These are phyloP conservation scores for Trachythela sp. DNA, from an alignment of 64 coral and sea anemone species.

Conservation along the genomic window DNA sequence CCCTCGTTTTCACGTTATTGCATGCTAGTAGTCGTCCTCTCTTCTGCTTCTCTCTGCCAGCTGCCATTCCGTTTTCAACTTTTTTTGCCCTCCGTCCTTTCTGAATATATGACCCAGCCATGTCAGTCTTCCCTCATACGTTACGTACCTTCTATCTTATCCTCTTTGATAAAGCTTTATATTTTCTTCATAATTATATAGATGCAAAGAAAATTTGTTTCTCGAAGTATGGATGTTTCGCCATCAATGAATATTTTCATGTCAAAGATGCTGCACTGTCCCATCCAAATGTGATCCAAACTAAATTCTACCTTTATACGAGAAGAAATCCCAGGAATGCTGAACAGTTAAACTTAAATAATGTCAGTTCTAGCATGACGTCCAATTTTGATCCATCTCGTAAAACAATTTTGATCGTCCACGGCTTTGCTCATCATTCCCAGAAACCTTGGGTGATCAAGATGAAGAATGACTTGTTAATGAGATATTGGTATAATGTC, in stretches of 20 bases:
- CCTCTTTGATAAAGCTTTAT: too few species aligned
- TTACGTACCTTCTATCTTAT: too few species aligned
- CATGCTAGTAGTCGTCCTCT: too few species aligned
- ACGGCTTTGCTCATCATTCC: slow-evolving; percentile 17
- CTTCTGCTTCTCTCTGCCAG: too few species aligned
- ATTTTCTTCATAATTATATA: not conserved
- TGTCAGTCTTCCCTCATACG: too few species aligned
- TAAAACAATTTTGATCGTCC: not conserved
- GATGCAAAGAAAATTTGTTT: not conserved
- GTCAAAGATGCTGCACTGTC: not conserved
- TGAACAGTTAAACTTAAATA: not conserved
- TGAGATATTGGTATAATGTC: not conserved
- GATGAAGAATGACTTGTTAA: slow-evolving; percentile 5
- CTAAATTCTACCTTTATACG: slow-evolving; percentile 12
- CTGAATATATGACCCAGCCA: too few species aligned
- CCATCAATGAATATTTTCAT: not conserved
- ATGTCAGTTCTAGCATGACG: not conserved
- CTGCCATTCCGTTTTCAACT: too few species aligned
- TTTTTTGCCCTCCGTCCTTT: too few species aligned
- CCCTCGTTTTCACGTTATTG: too few species aligned
- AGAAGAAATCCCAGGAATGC: not conserved
- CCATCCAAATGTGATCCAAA: not conserved
- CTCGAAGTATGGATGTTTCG: not conserved
- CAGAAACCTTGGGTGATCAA: not conserved
- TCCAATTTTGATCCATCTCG: not conserved